Evolutionary conservation across 1,140 invertebrate genomes (phyloP), one percentile per base, ranked within the genome.

Genomic region (Cyphomyrmex costatus): DNA sequence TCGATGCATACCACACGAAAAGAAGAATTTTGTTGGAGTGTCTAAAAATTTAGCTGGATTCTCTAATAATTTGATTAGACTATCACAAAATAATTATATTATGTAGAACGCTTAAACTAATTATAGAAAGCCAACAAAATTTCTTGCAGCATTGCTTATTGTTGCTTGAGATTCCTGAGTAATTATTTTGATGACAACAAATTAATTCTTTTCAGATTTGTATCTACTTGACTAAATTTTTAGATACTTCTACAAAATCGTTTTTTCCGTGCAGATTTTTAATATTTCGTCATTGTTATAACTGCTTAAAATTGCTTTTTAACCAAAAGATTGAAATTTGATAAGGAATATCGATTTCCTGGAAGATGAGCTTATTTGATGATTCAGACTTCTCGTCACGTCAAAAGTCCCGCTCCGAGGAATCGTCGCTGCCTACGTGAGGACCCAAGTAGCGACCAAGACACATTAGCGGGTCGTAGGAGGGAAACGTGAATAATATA

Each of bases 401-500:
- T 27, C 77, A n/a, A 74, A 73, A 83, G 14, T 3, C 58, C 27
- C 30, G 46, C 24, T n/a, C 42, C 60, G 19, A 33, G 6, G 53
- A 46, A 7, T 46, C 36, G n/a, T 46, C 36, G n/a, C 66, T 58
- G 66, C 66, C 68, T 73, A 30, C 21, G 3, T 60, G 66, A 27
- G 51, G 49, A 73, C 33, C 53, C 79, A 82, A 82, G 79, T 82
- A 83, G 68, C 68, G 16, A 83, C 53, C 68, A 74, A 83, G 68
- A 83, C 65, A 71, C 78, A 80, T 83, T 83, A 83, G 79, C 68
- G 56, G 21, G 42, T 83, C 79, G 79, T 83, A 74, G 66, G 68
- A 83, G 79, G 65, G 27, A 83, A 83, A 83, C 68, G 66, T 83
- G 79, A 83, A 83, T 83, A 83, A 83, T 83, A 83, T 83, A 74